Conservation (phyloP, 2,113 vertebrate species). For the Charadrius vociferus region DNA sequence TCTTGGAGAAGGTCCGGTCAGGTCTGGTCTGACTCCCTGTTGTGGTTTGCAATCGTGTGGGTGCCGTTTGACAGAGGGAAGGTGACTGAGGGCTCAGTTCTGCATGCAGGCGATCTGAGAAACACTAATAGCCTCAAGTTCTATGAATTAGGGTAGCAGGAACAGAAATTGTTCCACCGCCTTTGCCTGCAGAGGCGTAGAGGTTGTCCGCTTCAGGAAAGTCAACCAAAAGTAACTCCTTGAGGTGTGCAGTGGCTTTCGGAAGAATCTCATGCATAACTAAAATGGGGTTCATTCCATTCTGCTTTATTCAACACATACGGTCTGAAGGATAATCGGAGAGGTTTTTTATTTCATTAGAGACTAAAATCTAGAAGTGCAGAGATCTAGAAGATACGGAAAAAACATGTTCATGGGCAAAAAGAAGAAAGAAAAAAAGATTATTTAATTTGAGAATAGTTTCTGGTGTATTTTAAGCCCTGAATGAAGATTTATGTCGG, state of each 20-base stretch:
- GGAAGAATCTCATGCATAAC: background rate
- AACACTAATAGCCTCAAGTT: background rate
- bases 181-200: background rate
- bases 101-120: background rate
- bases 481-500: conserved; percentile 43
- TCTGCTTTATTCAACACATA: background rate
- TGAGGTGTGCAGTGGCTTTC: background rate
- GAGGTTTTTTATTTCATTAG: background rate
- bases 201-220: background rate
- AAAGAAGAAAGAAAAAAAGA: background rate
- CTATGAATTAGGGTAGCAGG: fast-evolving
- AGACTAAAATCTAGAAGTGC: background rate
- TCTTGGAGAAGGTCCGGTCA: background rate
- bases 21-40: background rate
- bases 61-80: background rate
- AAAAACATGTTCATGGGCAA: background rate
- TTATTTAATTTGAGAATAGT: background rate
- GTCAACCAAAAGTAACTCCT: background rate
- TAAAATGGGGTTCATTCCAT: background rate
- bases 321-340: background rate
- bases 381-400: background rate
- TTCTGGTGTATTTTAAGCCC: background rate
- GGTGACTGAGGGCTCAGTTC: background rate
- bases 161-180: background rate
- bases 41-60: fast-evolving